A percentile compares a stretch with the other conserved stretches of the same genome.
Conservation (phyloP, 2,113 vertebrate genomes). For the Cyprinodon variegatus region DNA sequence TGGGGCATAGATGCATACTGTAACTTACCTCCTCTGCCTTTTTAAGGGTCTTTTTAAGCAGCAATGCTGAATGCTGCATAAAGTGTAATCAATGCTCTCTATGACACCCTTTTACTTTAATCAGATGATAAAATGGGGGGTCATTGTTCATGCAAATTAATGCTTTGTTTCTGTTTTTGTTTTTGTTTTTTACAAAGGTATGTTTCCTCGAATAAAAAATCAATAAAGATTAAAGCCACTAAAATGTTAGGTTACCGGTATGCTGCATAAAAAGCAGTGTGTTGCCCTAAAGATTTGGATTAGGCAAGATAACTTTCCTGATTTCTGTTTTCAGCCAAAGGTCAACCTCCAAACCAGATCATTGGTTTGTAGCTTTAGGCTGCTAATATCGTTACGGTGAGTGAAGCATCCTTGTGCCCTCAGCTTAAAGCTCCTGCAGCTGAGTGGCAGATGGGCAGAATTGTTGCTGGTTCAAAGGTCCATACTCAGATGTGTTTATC, state of each 20-base stretch:
- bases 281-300: background rate
- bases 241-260: background rate
- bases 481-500: slow-evolving; percentile 59
- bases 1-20: too few species aligned
- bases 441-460: slow-evolving; percentile 69
- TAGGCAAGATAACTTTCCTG: slow-evolving; percentile 2
- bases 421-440: slow-evolving; percentile 44
- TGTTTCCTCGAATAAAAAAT: background rate
- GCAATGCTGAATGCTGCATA: too few species aligned
- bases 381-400: slow-evolving; percentile 27
- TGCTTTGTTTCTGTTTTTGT: background rate
- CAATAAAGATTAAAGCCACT: background rate
- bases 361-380: slow-evolving; percentile 7
- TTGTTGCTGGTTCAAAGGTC: slow-evolving; percentile 57
- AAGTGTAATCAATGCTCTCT: background rate
- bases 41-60: too few species aligned
- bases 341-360: slow-evolving; percentile 29
- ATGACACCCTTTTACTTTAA: background rate
- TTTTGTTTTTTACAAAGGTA: background rate
- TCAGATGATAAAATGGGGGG: background rate
- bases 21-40: too few species aligned
- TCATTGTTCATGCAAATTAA: background rate
- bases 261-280: background rate
- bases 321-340: slow-evolving; percentile 26
- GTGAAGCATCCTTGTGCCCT: slow-evolving; percentile 24